phyloP scores from a whole-genome alignment of 2,888 invertebrate genomes.

The Plagodis pulveraria region DNA sequence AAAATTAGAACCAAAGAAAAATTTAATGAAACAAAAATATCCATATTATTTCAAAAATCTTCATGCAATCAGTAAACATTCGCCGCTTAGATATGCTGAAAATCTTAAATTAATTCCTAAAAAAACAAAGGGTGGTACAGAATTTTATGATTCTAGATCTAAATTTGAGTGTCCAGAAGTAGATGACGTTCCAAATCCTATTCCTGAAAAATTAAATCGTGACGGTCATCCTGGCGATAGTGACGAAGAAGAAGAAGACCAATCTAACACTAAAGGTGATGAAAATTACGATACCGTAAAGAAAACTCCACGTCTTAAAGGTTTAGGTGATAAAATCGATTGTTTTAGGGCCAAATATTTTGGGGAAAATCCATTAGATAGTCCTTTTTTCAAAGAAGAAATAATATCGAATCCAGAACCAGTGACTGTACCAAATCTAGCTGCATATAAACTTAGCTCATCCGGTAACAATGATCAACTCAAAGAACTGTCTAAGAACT shows the following conservation, averaged over 20 bases:
- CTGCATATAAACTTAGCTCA: slow-evolving; percentile 43
- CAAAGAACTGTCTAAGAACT: slow-evolving; percentile 31
- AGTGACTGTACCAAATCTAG: slow-evolving; percentile 51
- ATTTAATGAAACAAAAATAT: slow-evolving; percentile 79
- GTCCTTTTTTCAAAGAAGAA: slow-evolving; percentile 88
- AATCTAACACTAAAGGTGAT: slow-evolving; percentile 48
- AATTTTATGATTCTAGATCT: slow-evolving; percentile 89
- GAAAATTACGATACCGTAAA: slow-evolving; percentile 54
- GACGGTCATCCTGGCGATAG: slow-evolving; percentile 60
- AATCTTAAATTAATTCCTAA: slow-evolving; percentile 86
- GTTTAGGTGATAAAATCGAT: slow-evolving; percentile 89
- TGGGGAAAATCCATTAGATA: slow-evolving; percentile 90
- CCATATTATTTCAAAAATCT: slow-evolving; percentile 86
- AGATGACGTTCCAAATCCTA: slow-evolving; percentile 79
- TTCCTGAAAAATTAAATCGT: slow-evolving; percentile 79
- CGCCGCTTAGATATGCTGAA: slow-evolving; percentile 88
- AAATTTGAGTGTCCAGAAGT: slow-evolving; percentile 82
- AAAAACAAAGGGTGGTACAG: slow-evolving; percentile 87
- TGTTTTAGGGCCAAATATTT: slow-evolving; percentile 91
- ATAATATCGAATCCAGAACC: slow-evolving; percentile 78
- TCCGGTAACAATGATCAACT: slow-evolving; percentile 7
- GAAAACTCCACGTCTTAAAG: slow-evolving; percentile 81
- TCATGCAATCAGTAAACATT: slow-evolving; percentile 74
- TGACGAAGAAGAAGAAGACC: slow-evolving; percentile 53
- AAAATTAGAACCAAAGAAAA: slow-evolving; percentile 43